phyloP scores from a whole-genome alignment of 2,797 vertebrate genomes.

The Hyperoplus immaculatus region DNA sequence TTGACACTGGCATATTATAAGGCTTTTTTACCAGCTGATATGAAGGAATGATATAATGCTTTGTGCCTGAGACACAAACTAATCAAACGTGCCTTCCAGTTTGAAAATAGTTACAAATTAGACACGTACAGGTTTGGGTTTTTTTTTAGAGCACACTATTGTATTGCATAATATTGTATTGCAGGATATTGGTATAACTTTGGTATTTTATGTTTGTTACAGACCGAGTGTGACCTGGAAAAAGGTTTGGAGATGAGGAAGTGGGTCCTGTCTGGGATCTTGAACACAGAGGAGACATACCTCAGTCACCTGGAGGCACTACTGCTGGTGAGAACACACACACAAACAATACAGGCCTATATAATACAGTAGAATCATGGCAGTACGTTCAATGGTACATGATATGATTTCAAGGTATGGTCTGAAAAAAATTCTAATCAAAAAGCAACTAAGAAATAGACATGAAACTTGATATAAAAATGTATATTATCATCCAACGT shows the following conservation, averaged over 20 bases:
- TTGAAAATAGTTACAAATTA: not conserved
- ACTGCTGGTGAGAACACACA: constrained; percentile 89
- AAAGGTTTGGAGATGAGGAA: constrained; percentile 99
- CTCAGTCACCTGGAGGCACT: constrained; percentile 97
- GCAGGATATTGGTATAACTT: not conserved
- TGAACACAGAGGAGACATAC: constrained; percentile 97
- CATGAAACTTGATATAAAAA: not conserved
- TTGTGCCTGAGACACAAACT: not conserved
- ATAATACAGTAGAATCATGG: not conserved
- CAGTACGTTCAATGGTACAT: not conserved
- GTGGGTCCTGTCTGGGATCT: constrained; percentile 97
- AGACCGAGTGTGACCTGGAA: constrained; percentile 96
- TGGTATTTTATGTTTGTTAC: constrained; percentile 50
- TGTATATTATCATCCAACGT: too few species aligned
- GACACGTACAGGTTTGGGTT: too few species aligned
- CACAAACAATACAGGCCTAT: constrained; percentile 1
- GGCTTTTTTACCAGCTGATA: constrained; percentile 9
- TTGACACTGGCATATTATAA: not conserved
- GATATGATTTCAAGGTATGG: too few species aligned
- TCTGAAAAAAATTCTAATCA: not conserved
- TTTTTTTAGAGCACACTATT: not conserved
- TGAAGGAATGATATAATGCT: not conserved
- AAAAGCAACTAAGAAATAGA: not conserved
- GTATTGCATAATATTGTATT: not conserved
- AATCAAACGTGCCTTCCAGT: not conserved